Percentiles rank a stretch among this genome's conserved stretches.
phyloP scores from a whole-genome alignment of 2,888 invertebrate species.

The Diplolepis rosae region DNA sequence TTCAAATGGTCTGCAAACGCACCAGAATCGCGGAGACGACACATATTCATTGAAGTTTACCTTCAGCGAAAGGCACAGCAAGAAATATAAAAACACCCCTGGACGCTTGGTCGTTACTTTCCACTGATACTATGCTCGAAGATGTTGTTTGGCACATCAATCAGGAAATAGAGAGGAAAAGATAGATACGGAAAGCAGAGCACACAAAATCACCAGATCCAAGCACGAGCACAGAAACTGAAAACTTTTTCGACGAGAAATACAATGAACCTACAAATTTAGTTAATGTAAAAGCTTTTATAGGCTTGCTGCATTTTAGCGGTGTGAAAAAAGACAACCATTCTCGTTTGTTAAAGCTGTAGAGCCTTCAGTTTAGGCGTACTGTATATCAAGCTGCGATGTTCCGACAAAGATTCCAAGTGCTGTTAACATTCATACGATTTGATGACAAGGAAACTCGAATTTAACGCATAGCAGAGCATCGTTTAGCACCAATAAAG shows the following conservation, averaged over 20 bases:
- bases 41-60: background rate
- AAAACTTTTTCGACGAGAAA: background rate
- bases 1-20: no score
- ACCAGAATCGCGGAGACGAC: background rate
- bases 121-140: slow-evolving; percentile 30
- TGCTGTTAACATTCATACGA: slow-evolving; percentile 15
- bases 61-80: background rate
- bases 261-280: slow-evolving; percentile 3
- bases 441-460: slow-evolving; percentile 35
- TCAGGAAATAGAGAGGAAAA: slow-evolving; percentile 26
- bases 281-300: slow-evolving; percentile 33
- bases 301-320: slow-evolving; percentile 25
- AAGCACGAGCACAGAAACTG: slow-evolving; percentile 19
- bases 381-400: slow-evolving; percentile 1
- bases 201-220: background rate
- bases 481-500: background rate
- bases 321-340: slow-evolving; percentile 3
- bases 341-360: background rate
- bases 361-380: background rate
- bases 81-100: slow-evolving; percentile 17
- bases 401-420: slow-evolving; percentile 27
- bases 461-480: background rate
- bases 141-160: slow-evolving; percentile 27
- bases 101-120: slow-evolving; percentile 35
- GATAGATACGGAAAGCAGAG: background rate